phyloP scores from a whole-genome alignment of 2,113 vertebrate genomes.

The Bostrychus sinensis region DNA sequence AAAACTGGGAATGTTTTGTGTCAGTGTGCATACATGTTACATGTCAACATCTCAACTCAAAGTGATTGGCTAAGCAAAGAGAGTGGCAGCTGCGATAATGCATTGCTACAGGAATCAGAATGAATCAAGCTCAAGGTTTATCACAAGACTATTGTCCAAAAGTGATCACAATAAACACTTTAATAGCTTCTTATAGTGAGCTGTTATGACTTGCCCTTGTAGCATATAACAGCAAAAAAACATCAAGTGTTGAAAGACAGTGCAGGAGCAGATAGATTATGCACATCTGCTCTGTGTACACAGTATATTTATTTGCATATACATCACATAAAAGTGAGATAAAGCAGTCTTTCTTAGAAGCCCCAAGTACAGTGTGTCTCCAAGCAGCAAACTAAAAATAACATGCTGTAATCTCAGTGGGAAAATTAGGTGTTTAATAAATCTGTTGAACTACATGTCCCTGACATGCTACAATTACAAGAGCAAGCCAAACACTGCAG shows the following conservation, averaged over 20 bases:
- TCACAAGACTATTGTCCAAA: constrained; percentile 6
- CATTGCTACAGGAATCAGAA: constrained; percentile 27
- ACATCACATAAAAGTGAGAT: constrained; percentile 25
- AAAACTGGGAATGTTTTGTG: not conserved
- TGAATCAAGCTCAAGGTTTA: constrained; percentile 24
- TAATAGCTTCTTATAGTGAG: not conserved
- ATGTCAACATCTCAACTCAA: constrained; percentile 28
- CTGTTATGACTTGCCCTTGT: not conserved
- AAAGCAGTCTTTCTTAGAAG: constrained; percentile 37
- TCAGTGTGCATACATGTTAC: not conserved
- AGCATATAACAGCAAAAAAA: constrained; percentile 35
- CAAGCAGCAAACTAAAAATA: constrained; percentile 61
- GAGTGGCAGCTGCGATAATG: constrained; percentile 36
- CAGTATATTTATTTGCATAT: constrained; percentile 1
- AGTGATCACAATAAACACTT: not conserved
- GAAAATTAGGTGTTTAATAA: constrained; percentile 73
- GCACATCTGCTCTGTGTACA: constrained; percentile 33
- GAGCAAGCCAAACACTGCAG: constrained; percentile 62
- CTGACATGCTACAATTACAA: constrained; percentile 70
- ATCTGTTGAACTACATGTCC: constrained; percentile 63
- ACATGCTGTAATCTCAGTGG: constrained; percentile 53
- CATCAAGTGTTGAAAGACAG: constrained; percentile 29
- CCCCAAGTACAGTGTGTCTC: constrained; percentile 43
- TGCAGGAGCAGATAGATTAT: constrained; percentile 31
- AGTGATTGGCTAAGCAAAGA: constrained; percentile 11